These are phyloP conservation scores for Coelogynopora nodosa DNA, from an alignment of 2,888 invertebrate genomes.

Conservation along the genomic window DNA sequence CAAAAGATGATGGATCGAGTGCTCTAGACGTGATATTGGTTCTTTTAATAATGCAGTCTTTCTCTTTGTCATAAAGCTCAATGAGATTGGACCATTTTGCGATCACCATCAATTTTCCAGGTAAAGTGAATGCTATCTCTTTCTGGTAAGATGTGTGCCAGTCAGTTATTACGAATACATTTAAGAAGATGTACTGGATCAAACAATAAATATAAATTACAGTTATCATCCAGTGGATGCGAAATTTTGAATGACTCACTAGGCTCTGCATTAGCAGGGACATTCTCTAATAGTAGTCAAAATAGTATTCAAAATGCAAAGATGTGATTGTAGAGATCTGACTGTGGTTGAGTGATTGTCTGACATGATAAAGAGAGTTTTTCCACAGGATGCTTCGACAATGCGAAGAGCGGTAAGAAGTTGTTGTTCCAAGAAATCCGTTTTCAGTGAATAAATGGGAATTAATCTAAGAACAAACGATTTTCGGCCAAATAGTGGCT, in stretches of 20 bases:
- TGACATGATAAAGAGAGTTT: conserved; percentile 31
- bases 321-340: conserved; percentile 4
- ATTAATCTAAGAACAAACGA: conserved; percentile 36
- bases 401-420: conserved; percentile 9
- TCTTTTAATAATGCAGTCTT: conserved; percentile 26
- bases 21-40: conserved; percentile 21
- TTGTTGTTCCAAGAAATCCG: conserved; percentile 10
- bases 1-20: conserved; percentile 34
- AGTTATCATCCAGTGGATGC: conserved; percentile 29
- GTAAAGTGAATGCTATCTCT: conserved; percentile 24
- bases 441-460: conserved; percentile 32
- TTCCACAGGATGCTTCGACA: conserved; percentile 38
- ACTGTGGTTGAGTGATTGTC: conserved; percentile 29
- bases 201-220: conserved; percentile 36
- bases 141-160: conserved; percentile 29
- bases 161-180: conserved; percentile 40
- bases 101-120: conserved; percentile 19
- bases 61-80: conserved; percentile 36
- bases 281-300: conserved; percentile 22
- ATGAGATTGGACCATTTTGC: conserved; percentile 29
- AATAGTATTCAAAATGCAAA: conserved; percentile 25
- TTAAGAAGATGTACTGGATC: conserved; percentile 39
- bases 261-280: conserved; percentile 29
- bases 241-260: conserved; percentile 18
- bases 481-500: conserved; percentile 12